These are phyloP conservation scores for Micropoecilia bifurca DNA, from an alignment of 2,797 vertebrate species.

Conservation along the genomic window DNA sequence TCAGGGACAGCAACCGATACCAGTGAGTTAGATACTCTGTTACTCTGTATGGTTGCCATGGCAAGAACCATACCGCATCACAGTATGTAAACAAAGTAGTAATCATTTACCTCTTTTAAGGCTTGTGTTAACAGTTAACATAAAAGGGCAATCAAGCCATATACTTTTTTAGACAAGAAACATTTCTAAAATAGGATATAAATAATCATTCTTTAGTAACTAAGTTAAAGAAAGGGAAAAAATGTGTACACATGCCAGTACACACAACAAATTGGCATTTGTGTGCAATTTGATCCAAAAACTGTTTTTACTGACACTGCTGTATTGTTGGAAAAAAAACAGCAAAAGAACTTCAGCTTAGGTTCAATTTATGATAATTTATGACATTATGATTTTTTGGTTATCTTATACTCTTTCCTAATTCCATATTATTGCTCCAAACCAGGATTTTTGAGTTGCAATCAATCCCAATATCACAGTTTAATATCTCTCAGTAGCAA, in stretches of 20 bases:
- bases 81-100: slow-evolving; percentile 3
- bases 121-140: background rate
- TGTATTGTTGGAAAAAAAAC: background rate
- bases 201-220: background rate
- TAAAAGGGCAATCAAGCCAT: background rate
- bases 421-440: background rate
- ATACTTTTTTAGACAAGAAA: slow-evolving; percentile 12
- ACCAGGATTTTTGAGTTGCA: background rate
- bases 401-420: background rate
- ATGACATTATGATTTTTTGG: too few species aligned
- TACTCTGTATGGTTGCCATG: background rate
- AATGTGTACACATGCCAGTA: background rate
- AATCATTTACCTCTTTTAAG: slow-evolving; percentile 8
- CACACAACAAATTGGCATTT: background rate
- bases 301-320: background rate
- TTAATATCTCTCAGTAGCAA: background rate
- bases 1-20: background rate
- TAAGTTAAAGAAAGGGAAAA: background rate
- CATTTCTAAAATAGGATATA: background rate
- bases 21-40: slow-evolving; percentile 21
- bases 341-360: background rate
- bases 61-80: slow-evolving; percentile 1
- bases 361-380: background rate
- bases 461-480: background rate
- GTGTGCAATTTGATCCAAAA: background rate